These are phyloP conservation scores for Synanthedon myopaeformis DNA, from an alignment of 2,888 invertebrate species.

Conservation along the genomic window DNA sequence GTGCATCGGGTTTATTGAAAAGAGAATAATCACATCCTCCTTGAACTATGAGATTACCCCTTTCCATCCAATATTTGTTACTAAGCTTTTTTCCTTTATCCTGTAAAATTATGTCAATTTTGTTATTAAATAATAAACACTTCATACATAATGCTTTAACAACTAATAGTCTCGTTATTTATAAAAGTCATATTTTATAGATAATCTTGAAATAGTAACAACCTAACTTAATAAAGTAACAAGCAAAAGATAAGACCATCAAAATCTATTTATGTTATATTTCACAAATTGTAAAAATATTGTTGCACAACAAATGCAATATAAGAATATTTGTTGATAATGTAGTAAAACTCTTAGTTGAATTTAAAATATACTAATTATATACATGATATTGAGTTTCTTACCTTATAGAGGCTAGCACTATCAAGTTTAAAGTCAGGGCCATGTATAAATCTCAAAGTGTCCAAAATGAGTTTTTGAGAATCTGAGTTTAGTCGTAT, in stretches of 20 bases:
- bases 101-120: slow-evolving; percentile 28
- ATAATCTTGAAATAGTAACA: too few species aligned
- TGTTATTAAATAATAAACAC: too few species aligned
- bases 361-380: slow-evolving; percentile 31
- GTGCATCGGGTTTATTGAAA: slow-evolving; percentile 61
- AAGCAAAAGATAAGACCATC: too few species aligned
- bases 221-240: too few species aligned
- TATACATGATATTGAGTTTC: slow-evolving; percentile 40
- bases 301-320: too few species aligned
- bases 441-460: slow-evolving; percentile 81
- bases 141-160: too few species aligned
- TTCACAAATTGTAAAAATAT: too few species aligned
- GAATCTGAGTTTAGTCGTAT: slow-evolving; percentile 76
- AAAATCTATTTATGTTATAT: too few species aligned
- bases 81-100: slow-evolving; percentile 77
- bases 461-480: slow-evolving; percentile 80
- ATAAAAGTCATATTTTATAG: too few species aligned
- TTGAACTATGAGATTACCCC: slow-evolving; percentile 80
- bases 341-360: slow-evolving; percentile 16
- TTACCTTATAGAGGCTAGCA: slow-evolving; percentile 69
- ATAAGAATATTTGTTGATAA: not conserved
- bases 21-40: slow-evolving; percentile 78
- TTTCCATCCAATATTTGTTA: slow-evolving; percentile 81
- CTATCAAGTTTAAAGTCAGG: slow-evolving; percentile 72
- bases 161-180: too few species aligned